Percentiles rank a stretch among this genome's conserved stretches.
Evolutionary conservation across 2,797 vertebrate species (phyloP).

Genomic region (Loriculus beryllinus): DNA sequence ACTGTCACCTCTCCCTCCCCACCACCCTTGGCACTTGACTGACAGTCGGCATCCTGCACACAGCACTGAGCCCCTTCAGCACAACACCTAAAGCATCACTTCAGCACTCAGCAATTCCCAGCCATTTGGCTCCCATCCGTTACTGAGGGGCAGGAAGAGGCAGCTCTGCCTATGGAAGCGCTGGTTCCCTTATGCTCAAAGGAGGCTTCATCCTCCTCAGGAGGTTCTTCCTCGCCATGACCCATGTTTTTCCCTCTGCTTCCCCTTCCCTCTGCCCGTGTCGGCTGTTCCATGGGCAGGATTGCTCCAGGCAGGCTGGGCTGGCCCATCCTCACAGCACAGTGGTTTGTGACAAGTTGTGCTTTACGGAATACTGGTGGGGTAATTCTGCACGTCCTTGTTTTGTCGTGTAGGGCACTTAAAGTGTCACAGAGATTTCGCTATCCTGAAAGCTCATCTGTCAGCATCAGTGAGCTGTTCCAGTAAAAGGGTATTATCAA

Average conservation of each 20-base stretch:
- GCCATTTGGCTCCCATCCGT: not conserved
- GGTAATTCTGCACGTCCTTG: slow-evolving; percentile 64
- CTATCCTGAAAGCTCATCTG: slow-evolving; percentile 67
- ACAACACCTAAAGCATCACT: rapidly evolving
- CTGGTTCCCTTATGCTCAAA: not conserved
- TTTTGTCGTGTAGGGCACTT: slow-evolving; percentile 71
- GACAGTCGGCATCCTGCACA: not conserved
- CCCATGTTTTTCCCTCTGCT: not conserved
- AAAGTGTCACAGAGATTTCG: slow-evolving; percentile 68
- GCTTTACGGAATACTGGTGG: not conserved
- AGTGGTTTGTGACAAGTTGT: slow-evolving; percentile 53
- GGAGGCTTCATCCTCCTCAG: rapidly evolving
- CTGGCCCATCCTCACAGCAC: not conserved
- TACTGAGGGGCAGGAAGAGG: not conserved
- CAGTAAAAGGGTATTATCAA: slow-evolving; percentile 66
- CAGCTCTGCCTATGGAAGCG: not conserved
- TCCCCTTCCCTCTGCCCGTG: not conserved
- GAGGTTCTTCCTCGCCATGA: rapidly evolving
- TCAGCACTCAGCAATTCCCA: not conserved
- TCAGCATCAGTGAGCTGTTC: slow-evolving; percentile 68
- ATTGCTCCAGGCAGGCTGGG: not conserved
- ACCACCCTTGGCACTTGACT: rapidly evolving
- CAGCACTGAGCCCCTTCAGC: not conserved
- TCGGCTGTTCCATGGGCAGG: not conserved
- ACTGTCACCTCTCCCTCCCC: not conserved